Percentiles rank a stretch among this genome's conserved stretches.
phyloP scores from a whole-genome alignment of 2,888 invertebrate genomes.

The Clistopyga incitator region DNA sequence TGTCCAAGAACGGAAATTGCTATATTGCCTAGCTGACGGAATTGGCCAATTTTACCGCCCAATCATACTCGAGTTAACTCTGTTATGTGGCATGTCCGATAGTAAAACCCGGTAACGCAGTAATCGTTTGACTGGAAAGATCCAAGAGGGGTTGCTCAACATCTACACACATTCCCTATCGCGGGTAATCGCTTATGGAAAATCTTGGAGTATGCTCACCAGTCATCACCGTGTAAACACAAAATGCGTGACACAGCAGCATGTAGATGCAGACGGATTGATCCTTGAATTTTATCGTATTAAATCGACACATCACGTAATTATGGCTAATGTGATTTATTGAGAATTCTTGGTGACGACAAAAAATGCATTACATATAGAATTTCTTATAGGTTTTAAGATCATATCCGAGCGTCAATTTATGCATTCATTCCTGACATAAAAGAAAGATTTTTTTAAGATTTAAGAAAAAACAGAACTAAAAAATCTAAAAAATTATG shows the following conservation, averaged over 20 bases:
- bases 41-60: conserved; percentile 43
- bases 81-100: conserved; percentile 34
- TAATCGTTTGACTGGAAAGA: conserved; percentile 29
- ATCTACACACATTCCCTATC: conserved; percentile 13
- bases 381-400: too few species aligned
- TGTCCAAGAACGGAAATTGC: not conserved
- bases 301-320: conserved; percentile 4
- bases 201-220: conserved; percentile 66
- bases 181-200: conserved; percentile 74
- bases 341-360: too few species aligned
- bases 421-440: too few species aligned
- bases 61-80: conserved; percentile 45
- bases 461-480: too few species aligned
- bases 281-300: conserved; percentile 16
- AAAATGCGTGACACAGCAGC: conserved; percentile 21
- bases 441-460: too few species aligned
- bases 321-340: not conserved
- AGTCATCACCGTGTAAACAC: conserved; percentile 57
- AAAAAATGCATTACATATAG: too few species aligned
- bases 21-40: conserved; percentile 41
- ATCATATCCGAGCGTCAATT: too few species aligned
- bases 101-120: conserved; percentile 19
- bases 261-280: conserved; percentile 46
- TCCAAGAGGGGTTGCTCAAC: conserved; percentile 28
- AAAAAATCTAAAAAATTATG: too few species aligned